Percentiles rank a stretch among this genome's conserved stretches.
Conservation (phyloP, 2,888 invertebrate genomes). For the Drosophila mercatorum region DNA sequence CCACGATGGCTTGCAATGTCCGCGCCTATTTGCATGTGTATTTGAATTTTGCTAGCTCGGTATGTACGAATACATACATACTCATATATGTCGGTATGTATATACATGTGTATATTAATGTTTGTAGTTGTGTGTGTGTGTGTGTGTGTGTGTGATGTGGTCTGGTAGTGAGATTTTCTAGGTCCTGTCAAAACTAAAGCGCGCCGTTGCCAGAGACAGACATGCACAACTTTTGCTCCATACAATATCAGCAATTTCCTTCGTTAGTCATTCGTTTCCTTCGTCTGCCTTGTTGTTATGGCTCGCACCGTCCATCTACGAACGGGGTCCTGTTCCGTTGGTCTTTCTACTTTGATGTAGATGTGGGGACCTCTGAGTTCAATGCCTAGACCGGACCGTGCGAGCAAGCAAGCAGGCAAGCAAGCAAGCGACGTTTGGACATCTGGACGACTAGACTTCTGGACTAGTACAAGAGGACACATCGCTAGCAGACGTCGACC, state of each 20-base stretch:
- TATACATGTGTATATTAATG: conserved; percentile 11
- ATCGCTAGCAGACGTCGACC: conserved; percentile 72
- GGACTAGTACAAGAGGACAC: conserved; percentile 73
- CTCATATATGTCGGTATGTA: conserved; percentile 10
- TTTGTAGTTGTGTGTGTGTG: conserved; percentile 26
- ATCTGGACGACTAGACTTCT: conserved; percentile 51
- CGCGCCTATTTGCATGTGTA: conserved; percentile 51
- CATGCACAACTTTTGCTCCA: conserved; percentile 74
- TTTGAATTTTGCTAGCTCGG: conserved; percentile 44
- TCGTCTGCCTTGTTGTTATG: conserved; percentile 68
- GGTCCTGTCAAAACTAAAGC: conserved; percentile 75
- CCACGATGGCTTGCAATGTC: conserved; percentile 47
- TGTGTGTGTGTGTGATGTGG: conserved; percentile 22
- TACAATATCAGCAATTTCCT: conserved; percentile 80
- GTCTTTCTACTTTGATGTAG: conserved; percentile 76
- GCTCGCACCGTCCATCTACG: conserved; percentile 58
- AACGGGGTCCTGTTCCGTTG: conserved; percentile 62
- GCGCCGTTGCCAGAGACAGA: conserved; percentile 70
- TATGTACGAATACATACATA: conserved; percentile 18
- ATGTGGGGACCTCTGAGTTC: conserved; percentile 65
- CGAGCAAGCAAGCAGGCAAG: conserved; percentile 27
- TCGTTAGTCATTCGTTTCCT: conserved; percentile 78
- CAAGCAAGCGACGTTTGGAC: conserved; percentile 44
- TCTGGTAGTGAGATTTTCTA: conserved; percentile 51
- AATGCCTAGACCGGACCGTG: conserved; percentile 56